Conservation (phyloP, 1,140 invertebrate species). For the Sycophaga agraensis region DNA sequence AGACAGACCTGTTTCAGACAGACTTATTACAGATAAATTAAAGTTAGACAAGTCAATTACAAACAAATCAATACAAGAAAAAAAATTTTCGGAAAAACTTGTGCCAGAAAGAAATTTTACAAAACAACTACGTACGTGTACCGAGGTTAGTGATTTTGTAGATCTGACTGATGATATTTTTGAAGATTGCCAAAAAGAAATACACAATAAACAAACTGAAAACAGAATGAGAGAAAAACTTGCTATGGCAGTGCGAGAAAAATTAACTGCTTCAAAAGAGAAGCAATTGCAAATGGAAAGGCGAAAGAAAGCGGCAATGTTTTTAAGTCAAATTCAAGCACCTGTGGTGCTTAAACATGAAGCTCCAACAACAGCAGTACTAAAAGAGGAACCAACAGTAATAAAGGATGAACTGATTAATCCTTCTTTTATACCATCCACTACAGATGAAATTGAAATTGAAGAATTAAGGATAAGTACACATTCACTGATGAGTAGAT, state of each 20-base stretch:
- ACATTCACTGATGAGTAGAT: slow-evolving; percentile 48
- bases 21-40: not conserved
- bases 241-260: slow-evolving; percentile 63
- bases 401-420: slow-evolving; percentile 29
- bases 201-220: slow-evolving; percentile 55
- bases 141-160: slow-evolving; percentile 49
- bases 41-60: not conserved
- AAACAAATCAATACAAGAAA: not conserved
- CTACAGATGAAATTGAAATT: slow-evolving; percentile 31
- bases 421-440: slow-evolving; percentile 46
- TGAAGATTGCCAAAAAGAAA: slow-evolving; percentile 52
- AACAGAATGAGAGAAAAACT: slow-evolving; percentile 68
- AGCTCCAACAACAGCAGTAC: not conserved
- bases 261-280: slow-evolving; percentile 62
- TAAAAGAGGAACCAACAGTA: not conserved
- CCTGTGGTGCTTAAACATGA: slow-evolving; percentile 35
- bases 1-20: no score
- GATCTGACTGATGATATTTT: slow-evolving; percentile 59
- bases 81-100: not conserved
- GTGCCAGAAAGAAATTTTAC: not conserved
- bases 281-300: slow-evolving; percentile 72
- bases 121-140: not conserved
- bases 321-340: slow-evolving; percentile 64
- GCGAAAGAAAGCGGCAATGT: slow-evolving; percentile 67
- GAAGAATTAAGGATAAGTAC: slow-evolving; percentile 37